Conservation (phyloP, 2,797 vertebrate genomes). For the Erithacus rubecula region DNA sequence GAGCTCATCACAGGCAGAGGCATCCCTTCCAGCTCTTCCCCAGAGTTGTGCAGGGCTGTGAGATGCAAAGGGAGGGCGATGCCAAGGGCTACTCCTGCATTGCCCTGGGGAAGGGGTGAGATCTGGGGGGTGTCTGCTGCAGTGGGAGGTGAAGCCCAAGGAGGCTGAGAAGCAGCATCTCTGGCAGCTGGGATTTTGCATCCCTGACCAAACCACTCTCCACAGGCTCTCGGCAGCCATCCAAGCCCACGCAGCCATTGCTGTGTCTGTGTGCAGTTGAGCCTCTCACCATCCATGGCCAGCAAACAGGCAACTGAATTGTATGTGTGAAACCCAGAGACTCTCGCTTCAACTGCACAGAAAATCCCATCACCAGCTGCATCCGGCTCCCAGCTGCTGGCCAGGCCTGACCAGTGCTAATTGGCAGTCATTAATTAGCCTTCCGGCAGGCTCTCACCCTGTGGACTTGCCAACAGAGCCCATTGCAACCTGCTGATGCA, state of each 20-base stretch:
- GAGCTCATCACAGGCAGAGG: neutral
- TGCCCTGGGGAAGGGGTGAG: neutral
- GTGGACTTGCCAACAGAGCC: neutral
- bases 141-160: neutral
- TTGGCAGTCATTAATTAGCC: constrained; percentile 10
- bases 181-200: neutral
- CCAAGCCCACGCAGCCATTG: rapidly evolving
- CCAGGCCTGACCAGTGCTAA: neutral
- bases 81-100: neutral
- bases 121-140: rapidly evolving
- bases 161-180: neutral
- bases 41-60: neutral
- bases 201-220: neutral
- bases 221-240: neutral
- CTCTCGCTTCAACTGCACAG: neutral
- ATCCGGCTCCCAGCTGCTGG: neutral
- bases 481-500: neutral
- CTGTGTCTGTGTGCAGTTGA: neutral
- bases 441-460: neutral
- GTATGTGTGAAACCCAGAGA: neutral
- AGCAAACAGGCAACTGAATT: neutral
- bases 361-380: neutral
- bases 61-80: rapidly evolving
- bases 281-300: neutral
- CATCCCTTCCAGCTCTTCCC: neutral